phyloP scores from a whole-genome alignment of 2,797 vertebrate species.

The Paratrypauchen microcephalus region DNA sequence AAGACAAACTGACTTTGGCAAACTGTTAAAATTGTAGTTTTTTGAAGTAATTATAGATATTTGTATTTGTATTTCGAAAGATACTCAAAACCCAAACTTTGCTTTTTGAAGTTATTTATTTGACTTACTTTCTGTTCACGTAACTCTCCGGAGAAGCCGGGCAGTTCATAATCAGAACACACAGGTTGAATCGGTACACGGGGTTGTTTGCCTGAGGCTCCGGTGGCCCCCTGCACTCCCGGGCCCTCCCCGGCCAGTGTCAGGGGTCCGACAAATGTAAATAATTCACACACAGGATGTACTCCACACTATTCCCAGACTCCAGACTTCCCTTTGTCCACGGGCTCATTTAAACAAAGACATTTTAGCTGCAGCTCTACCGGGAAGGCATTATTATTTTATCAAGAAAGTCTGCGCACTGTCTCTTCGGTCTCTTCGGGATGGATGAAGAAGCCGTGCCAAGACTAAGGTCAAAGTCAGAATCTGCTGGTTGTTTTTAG shows the following conservation, averaged over 20 bases:
- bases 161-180: neutral
- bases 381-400: slow-evolving; percentile 30
- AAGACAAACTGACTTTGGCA: no score
- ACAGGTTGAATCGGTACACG: neutral
- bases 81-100: neutral
- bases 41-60: no score
- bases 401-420: slow-evolving; percentile 24
- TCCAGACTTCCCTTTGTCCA: slow-evolving; percentile 13
- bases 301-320: slow-evolving; percentile 11
- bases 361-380: slow-evolving; percentile 31
- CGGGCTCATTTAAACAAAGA: slow-evolving; percentile 12
- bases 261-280: slow-evolving; percentile 55
- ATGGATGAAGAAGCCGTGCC: neutral
- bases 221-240: slow-evolving; percentile 30
- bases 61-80: neutral
- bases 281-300: slow-evolving; percentile 58
- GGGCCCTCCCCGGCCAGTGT: slow-evolving; percentile 14
- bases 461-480: neutral
- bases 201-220: slow-evolving; percentile 41
- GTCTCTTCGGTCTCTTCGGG: slow-evolving; percentile 5
- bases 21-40: no score
- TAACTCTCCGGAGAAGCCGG: neutral
- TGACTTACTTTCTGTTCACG: neutral
- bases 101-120: neutral
- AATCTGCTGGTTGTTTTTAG: neutral